Evolutionary conservation across 2,888 invertebrate genomes (phyloP), one percentile per base, ranked within the genome.

Genomic region (Aspidiotus rigidus): DNA sequence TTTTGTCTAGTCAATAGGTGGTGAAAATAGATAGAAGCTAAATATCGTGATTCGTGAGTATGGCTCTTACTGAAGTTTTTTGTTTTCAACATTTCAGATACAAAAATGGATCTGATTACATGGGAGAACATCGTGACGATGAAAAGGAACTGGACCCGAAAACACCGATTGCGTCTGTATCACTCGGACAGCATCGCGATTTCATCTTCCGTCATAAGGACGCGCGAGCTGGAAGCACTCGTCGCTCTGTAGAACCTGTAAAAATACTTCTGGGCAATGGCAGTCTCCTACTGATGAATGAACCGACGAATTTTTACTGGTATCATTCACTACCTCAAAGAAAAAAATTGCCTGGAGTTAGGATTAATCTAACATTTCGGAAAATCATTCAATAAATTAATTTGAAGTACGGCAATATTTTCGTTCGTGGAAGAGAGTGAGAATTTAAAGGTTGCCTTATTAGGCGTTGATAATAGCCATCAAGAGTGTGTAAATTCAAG

Each of bases 71-170:
- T 56, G 10, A 1, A 56, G 59, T 63, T 69, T 39, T 69, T 69
- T 49, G 54, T 69, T 55, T 69, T 28, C 53, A 42, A 56, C 44
- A 61, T 53, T 64, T 39, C 74, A 87, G 87, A 76, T 88, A 87
- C 75, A 80, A 83, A 75, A 82, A 86, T 78, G 87, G 87, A 11
- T 76, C 77, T 55, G 87, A 88, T 75, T 83, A 86, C 73, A 86
- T 88, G 77, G 86, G 87, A 10, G 86, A 86, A 74, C 87, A 88
- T 74, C 80, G 84, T 75, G 88, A 88, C 75, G 85, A 85, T 74
- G 87, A 88, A 78, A 81, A 81, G 11, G 87, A 87, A 72, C 78
- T 88, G 71, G 85, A 84, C 74, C 79, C 79, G 9, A 77, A 77
- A 5, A 80, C 79, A 60, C 85, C 87, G 0, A 88, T 87, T 73